Evolutionary conservation across 2,113 vertebrate genomes (phyloP), one percentile per base, ranked within the genome.

Genomic region (Macrotis lagotis): DNA sequence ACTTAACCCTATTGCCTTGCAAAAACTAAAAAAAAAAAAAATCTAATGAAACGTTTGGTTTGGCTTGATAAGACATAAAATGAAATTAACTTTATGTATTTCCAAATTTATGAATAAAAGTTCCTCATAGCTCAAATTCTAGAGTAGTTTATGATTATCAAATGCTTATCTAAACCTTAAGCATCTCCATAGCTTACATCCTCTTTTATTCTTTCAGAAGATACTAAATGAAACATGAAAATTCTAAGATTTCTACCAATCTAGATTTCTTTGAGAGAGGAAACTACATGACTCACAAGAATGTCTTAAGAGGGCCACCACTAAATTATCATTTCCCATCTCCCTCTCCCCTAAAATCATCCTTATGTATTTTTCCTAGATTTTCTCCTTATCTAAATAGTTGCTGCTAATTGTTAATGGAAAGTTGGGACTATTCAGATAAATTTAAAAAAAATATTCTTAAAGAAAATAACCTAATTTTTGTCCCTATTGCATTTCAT

Each of bases 41-140:
- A 83, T 44, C 16, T 83, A 83, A 83, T 83, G 66, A 44, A 83
- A 44, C 66, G 24, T 83, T 44, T 44, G 66, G 37, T 44, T 83
- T 83, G 66, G 66, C 5, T n/a, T 44, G n/a, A 14, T 83, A n/a
- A 83, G 66, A 16, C 66, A 44, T 83, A 83, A 83, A 83, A 83
- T 83, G n/a, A 44, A 83, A 83, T 83, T 44, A 83, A 44, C 19
- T 26, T 16, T 9, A 12, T 83, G 12, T 83, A 51, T 92, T 91
- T 93, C 48, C 92, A 92, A 89, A 66, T 94, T 93, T 44, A 95
- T 92, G 94, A 97, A 92, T 50, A 96, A 93, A 94, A 51, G 7
- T 3, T 51, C 55, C 25, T 59, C 74, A 31, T n/a, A 92, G 47
- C 12, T 50, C 48, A 91, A 55, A 50, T 22, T 31, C 88, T 44